Base-by-base conservation (phyloP, 2,888 invertebrate species). In the Anthoptus insignis region DNA sequence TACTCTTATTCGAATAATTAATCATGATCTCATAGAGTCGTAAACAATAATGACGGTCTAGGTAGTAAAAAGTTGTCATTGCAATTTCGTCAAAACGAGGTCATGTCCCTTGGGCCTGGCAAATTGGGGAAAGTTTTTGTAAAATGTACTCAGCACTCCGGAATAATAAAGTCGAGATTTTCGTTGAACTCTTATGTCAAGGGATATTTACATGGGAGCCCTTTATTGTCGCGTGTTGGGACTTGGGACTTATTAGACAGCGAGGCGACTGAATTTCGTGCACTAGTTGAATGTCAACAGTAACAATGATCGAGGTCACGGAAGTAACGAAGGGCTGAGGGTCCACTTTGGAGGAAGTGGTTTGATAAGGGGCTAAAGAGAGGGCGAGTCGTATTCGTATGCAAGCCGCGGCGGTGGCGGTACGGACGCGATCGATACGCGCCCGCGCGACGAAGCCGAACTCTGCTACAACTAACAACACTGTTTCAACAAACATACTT, bases 301-400 rank as follows among this genome's bases (percentile, higher is more conserved):
- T 72, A 82, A 81, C 80, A 84, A 84, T 83, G 83, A 81, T 76
- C 74, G 82, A 83, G 85, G 84, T 87, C 83, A 81, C 81, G 82
- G 80, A 78, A 81, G 78, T 86, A 86, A 87, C 81, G 82, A 84
- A 84, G 83, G 81, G 80, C 80, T 83, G 79, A 79, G 84, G 83
- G 81, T 81, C 82, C 83, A 83, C 84, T 81, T 80, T 78, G 80
- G 81, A 83, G 80, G 83, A 83, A 87, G 86, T 85, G 82, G 82
- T 85, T 69, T 84, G 87, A 84, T 88, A 88, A 89, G 88, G 90
- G 88, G 81, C 84, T 83, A 84, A 83, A 80, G 83, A 81, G 82
- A 83, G 87, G 87, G 85, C 85, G 87, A 85, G 87, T 89, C 80
- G 88, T 88, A 87, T 91, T 91, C 89, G 92, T 90, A 92, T 93